Evolutionary conservation across 2,797 vertebrate species (phyloP).

Genomic region (Anolis apletophallus): DNA sequence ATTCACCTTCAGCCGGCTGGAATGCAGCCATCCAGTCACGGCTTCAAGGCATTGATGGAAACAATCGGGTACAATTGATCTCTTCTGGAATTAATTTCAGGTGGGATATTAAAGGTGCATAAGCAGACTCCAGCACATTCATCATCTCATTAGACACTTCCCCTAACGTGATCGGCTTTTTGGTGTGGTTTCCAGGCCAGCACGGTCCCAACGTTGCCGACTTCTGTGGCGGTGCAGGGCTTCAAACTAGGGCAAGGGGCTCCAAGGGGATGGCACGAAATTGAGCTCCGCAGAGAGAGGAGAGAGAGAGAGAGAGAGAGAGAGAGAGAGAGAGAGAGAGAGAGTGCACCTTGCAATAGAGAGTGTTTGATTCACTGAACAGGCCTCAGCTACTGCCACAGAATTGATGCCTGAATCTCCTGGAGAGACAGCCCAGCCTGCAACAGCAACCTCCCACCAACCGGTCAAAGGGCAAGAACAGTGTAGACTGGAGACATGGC

Average conservation of each 20-base stretch:
- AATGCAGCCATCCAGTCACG: too few species aligned
- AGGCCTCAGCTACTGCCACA: neutral
- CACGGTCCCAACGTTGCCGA: slow-evolving; percentile 25
- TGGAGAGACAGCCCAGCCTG: slow-evolving; percentile 37
- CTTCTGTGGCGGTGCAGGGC: neutral
- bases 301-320: too few species aligned
- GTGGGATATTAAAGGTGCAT: neutral
- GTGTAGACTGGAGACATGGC: slow-evolving; percentile 41
- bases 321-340: too few species aligned
- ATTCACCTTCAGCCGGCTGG: too few species aligned
- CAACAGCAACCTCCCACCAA: slow-evolving; percentile 33
- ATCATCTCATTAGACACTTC: neutral
- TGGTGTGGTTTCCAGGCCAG: neutral
- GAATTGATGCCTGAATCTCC: slow-evolving; percentile 33
- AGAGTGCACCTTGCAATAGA: neutral
- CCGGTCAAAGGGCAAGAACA: slow-evolving; percentile 28
- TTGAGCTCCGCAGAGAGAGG: neutral
- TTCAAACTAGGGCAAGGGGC: slow-evolving; percentile 28
- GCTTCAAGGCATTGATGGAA: too few species aligned
- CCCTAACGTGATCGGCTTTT: too few species aligned
- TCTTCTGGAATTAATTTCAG: neutral
- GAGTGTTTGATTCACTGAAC: neutral
- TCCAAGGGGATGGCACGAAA: slow-evolving; percentile 3
- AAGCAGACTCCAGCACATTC: neutral
- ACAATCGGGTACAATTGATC: too few species aligned